Evolutionary conservation across 2,888 invertebrate genomes (phyloP), one percentile per base, ranked within the genome.

Genomic region (Synanthedon formicaeformis): DNA sequence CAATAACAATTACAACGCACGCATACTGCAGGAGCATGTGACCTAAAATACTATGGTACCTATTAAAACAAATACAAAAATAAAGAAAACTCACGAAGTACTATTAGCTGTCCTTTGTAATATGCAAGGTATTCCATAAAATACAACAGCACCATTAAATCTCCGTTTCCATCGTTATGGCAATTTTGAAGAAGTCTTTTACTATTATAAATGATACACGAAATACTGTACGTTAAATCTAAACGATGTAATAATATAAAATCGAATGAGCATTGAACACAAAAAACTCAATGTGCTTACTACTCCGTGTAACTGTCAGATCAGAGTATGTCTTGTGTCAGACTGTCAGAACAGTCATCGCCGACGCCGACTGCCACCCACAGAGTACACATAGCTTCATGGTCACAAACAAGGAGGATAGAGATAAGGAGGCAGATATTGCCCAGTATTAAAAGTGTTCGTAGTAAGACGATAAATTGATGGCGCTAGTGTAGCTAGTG

Each of bases 91-190:
- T 84, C 75, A 84, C 85, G 66, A 34, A 34, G 34, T 34, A 75
- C 72, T 72, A 66, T 72, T 75, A 76, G 66, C 71, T 67, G 71
- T 67, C 67, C 73, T 75, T 67, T 66, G 69, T 68, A 63, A 60
- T 68, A 67, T 63, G 71, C 60, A 73, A 73, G 62, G 69, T 75
- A 70, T 83, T 81, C 81, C 83, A 81, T 82, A 80, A 71, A 80
- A 78, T 67, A 72, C 62, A 59, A 54, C 57, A 67, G 63, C 62
- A 51, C 55, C 65, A 63, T 80, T 65, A 81, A 68, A 69, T 66
- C 63, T 66, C 61, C 60, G 68, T 62, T 71, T 72, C 71, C 82
- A 81, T 82, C 56, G 54, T 71, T 58, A 16, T 49, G 57, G 62
- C 53, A 53, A 55, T 54, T 62, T 60, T 50, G 50, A 63, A 54